These are phyloP conservation scores for Phaetusa simplex DNA, from an alignment of 2,113 vertebrate genomes.

Conservation along the genomic window DNA sequence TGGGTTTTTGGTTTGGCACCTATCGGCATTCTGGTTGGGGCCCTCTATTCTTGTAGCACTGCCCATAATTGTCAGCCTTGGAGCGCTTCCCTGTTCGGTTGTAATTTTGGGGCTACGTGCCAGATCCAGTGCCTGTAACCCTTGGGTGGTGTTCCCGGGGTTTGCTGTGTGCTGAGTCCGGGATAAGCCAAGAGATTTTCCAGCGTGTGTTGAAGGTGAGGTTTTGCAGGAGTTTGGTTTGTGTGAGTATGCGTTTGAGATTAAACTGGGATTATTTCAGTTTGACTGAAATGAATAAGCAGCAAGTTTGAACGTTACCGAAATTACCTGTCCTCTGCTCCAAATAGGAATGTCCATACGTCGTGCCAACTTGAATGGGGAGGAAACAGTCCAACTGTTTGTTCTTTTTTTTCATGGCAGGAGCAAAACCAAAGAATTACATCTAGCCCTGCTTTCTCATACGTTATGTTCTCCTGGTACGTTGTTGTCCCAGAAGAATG, in stretches of 20 bases:
- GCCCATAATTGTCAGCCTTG: not conserved
- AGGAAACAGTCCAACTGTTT: not conserved
- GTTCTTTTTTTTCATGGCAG: not conserved
- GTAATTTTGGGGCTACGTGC: not conserved
- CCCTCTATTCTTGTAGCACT: not conserved
- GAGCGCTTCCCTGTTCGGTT: not conserved
- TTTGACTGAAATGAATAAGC: not conserved
- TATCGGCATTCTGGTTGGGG: not conserved
- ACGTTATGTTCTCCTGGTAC: not conserved
- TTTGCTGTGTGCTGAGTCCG: not conserved
- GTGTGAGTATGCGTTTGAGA: not conserved
- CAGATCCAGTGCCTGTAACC: not conserved
- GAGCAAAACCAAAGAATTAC: not conserved
- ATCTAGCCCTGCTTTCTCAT: not conserved
- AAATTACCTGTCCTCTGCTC: not conserved
- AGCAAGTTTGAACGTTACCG: not conserved
- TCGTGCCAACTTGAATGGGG: not conserved
- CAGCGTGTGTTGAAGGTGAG: not conserved
- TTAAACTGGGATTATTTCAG: not conserved
- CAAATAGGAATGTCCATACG: not conserved
- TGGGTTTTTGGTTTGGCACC: slow-evolving; percentile 19
- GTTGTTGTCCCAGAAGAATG: not conserved
- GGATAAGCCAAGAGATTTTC: not conserved
- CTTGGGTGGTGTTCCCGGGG: not conserved
- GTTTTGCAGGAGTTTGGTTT: not conserved